phyloP scores from a whole-genome alignment of 2,113 vertebrate species.

The Greenwoodochromis staneri region DNA sequence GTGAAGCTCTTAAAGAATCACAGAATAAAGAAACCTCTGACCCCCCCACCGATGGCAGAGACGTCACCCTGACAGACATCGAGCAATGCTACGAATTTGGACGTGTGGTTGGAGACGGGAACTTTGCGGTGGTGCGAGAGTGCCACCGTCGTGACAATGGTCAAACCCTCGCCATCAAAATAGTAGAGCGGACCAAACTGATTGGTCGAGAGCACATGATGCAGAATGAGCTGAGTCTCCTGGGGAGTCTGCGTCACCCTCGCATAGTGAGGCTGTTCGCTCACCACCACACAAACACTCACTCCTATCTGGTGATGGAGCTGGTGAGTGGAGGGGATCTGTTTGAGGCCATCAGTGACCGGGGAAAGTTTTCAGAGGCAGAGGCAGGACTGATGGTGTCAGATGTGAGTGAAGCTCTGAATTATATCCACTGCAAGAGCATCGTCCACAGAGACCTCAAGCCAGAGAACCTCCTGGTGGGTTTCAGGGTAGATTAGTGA shows the following conservation, averaged over 20 bases:
- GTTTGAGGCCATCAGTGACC: constrained; percentile 90
- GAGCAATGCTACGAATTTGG: constrained; percentile 83
- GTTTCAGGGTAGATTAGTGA: constrained; percentile 8
- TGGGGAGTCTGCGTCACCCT: constrained; percentile 85
- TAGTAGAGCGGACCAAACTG: constrained; percentile 87
- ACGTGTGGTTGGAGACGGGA: constrained; percentile 87
- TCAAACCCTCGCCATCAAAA: constrained; percentile 84
- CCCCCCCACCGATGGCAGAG: constrained; percentile 10
- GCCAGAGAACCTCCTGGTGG: constrained; percentile 95
- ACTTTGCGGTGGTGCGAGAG: constrained; percentile 90
- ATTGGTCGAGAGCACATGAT: constrained; percentile 92
- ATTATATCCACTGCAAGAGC: constrained; percentile 86
- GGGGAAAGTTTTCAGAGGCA: constrained; percentile 81
- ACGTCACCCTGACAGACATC: constrained; percentile 65
- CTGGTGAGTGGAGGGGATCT: constrained; percentile 89
- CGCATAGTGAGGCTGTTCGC: constrained; percentile 86
- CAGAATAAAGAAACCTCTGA: background rate
- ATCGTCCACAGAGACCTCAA: constrained; percentile 96
- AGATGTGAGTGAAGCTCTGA: constrained; percentile 84
- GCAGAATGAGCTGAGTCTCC: constrained; percentile 89
- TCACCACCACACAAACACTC: constrained; percentile 81
- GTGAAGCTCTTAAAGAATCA: background rate
- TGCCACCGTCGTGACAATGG: constrained; percentile 72
- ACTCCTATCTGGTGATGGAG: constrained; percentile 91
- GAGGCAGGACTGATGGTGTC: constrained; percentile 84